A percentile compares a stretch with the other conserved stretches of the same genome.
These are phyloP conservation scores for Germaria angustata DNA, from an alignment of 2,888 invertebrate genomes.

Conservation along the genomic window DNA sequence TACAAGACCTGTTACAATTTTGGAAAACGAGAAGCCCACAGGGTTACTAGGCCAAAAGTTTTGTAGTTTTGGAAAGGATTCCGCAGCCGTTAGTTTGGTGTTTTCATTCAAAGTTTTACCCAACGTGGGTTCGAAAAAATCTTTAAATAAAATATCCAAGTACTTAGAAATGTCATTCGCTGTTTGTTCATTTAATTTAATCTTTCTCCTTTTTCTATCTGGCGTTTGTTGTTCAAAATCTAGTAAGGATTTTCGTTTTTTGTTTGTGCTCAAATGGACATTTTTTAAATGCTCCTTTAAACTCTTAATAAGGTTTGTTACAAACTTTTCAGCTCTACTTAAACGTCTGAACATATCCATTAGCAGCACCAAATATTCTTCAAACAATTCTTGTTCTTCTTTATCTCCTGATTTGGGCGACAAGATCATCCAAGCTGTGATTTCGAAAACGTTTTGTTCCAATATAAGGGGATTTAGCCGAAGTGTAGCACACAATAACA, in stretches of 20 bases:
- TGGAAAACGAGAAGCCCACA: constrained; percentile 75
- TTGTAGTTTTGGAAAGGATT: constrained; percentile 69
- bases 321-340: constrained; percentile 76
- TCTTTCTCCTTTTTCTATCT: constrained; percentile 21
- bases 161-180: constrained; percentile 44
- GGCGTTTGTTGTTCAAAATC: neutral
- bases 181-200: neutral
- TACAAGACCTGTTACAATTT: constrained; percentile 74
- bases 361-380: constrained; percentile 74
- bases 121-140: constrained; percentile 66
- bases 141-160: constrained; percentile 69
- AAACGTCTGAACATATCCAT: constrained; percentile 78
- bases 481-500: constrained; percentile 74
- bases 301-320: constrained; percentile 74
- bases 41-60: constrained; percentile 75
- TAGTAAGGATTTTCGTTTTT: constrained; percentile 61
- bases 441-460: constrained; percentile 74
- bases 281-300: constrained; percentile 72
- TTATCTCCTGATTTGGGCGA: constrained; percentile 68
- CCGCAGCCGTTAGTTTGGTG: neutral
- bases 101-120: neutral
- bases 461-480: constrained; percentile 77
- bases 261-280: constrained; percentile 49
- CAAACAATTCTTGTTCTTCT: constrained; percentile 70
- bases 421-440: constrained; percentile 74